Evolutionary conservation across 2,113 vertebrate genomes (phyloP), one percentile per base, ranked within the genome.

Genomic region (Fulmarus glacialis): DNA sequence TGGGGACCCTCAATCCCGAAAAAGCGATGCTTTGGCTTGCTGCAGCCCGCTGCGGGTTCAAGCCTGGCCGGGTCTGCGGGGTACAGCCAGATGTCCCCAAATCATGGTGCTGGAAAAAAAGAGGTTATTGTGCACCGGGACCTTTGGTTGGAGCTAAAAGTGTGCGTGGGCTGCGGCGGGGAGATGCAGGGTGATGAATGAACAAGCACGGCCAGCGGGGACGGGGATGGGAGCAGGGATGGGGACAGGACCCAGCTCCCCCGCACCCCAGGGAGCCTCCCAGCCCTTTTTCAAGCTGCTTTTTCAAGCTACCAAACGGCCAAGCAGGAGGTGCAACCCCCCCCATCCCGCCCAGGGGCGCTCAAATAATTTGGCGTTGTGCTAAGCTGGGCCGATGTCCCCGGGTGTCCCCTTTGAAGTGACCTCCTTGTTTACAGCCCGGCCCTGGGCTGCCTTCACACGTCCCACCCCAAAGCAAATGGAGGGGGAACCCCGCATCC

Each of bases 371-470:
- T n/a, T 32, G 48, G 42, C 3, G 6, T 2, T 2, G 70, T 43
- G 93, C 81, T 86, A 38, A 89, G 56, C 21, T 1, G 0, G 45
- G 43, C 43, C 1, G 16, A 42, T 77, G 83, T 81, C 93, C 87
- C 81, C 15, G 15, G 58, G 71, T 5, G 58, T 50, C 92, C 68
- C 64, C 79, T 95, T 95, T 96, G 94, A 96, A 95, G 94, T 78
- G 74, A 20, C 52, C 78, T 77, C 88, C 24, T 9, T n/a, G 67
- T 87, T 93, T 60, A 85, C 85, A 77, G 77, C 86, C 67, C 3
- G 4, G 72, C 77, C 34, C n/a, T 12, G 78, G 56, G 62, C 60
- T 24, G n/a, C 58, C 53, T 81, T 87, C 78, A 52, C 92, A 63
- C 68, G 4, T 84, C 59, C 73, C 64, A 11, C 73, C 59, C 58